Conservation (phyloP, 2,888 invertebrate genomes). For the Perizoma flavofasciatum region DNA sequence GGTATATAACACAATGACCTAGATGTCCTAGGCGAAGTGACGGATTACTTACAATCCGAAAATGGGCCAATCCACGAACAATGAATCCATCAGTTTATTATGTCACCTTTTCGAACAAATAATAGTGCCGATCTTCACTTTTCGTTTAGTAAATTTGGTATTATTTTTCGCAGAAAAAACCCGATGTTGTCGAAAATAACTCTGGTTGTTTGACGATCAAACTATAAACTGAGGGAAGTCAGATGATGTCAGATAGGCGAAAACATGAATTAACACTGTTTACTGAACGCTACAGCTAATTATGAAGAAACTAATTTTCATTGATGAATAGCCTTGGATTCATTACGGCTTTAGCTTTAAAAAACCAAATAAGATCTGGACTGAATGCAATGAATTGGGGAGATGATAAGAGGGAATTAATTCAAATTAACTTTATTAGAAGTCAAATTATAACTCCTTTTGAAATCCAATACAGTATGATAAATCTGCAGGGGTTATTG, state of each 20-base stretch:
- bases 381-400: background rate
- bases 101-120: conserved; percentile 3
- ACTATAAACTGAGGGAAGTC: conserved; percentile 68
- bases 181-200: conserved; percentile 39
- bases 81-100: conserved; percentile 47
- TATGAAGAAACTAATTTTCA: conserved; percentile 43
- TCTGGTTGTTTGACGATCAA: conserved; percentile 51
- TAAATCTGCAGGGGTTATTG: too few relatives aligned
- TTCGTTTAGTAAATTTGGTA: conserved; percentile 18
- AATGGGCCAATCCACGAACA: conserved; percentile 46
- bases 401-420: conserved; percentile 4
- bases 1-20: conserved; percentile 34
- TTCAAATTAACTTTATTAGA: conserved; percentile 3
- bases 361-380: conserved; percentile 1
- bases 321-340: conserved; percentile 33
- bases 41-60: conserved; percentile 32
- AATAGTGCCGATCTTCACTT: background rate
- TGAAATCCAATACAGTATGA: background rate
- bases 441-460: conserved; percentile 7
- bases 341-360: conserved; percentile 39
- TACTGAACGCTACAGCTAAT: conserved; percentile 54
- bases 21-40: conserved; percentile 39
- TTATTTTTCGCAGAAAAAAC: conserved; percentile 32
- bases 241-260: conserved; percentile 70
- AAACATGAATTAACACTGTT: conserved; percentile 61